Evolutionary conservation across 1,140 invertebrate genomes (phyloP).

Genomic region (Drosophila tristis): DNA sequence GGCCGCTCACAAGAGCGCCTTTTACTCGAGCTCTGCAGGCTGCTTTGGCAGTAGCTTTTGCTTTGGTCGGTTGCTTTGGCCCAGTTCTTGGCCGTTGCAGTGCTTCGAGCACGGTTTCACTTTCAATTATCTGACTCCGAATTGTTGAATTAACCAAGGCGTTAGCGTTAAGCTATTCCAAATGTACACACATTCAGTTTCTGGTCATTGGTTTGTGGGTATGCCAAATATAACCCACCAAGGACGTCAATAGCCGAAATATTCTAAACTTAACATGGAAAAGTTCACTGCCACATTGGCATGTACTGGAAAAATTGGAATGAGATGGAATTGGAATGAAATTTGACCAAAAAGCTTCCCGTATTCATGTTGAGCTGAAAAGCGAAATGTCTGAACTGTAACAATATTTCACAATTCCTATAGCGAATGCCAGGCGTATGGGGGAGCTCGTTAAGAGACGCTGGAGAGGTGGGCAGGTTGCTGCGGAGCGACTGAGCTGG

Average conservation of each 20-base stretch:
- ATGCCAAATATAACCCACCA: conserved; percentile 16
- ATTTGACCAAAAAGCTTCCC: too few species aligned
- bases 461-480: conserved; percentile 6
- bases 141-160: conserved; percentile 25
- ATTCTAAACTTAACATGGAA: not conserved
- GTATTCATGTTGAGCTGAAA: too few species aligned
- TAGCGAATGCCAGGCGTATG: conserved; percentile 26
- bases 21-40: conserved; percentile 24
- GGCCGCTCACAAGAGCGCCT: conserved; percentile 37
- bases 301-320: too few species aligned
- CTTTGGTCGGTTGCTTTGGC: conserved; percentile 57
- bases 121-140: conserved; percentile 51
- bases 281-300: not conserved
- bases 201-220: too few species aligned
- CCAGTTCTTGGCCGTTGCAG: conserved; percentile 55
- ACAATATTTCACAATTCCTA: conserved; percentile 49
- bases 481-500: conserved; percentile 1
- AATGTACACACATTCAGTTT: not conserved
- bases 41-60: conserved; percentile 8
- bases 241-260: conserved; percentile 5
- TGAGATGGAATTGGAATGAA: too few species aligned
- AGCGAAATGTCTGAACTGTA: conserved; percentile 33
- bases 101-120: conserved; percentile 49
- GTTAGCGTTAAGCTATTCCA: conserved; percentile 31
- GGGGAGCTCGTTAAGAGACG: conserved; percentile 5